Conservation (phyloP, 2,797 vertebrate genomes). For the Antrozous pallidus region DNA sequence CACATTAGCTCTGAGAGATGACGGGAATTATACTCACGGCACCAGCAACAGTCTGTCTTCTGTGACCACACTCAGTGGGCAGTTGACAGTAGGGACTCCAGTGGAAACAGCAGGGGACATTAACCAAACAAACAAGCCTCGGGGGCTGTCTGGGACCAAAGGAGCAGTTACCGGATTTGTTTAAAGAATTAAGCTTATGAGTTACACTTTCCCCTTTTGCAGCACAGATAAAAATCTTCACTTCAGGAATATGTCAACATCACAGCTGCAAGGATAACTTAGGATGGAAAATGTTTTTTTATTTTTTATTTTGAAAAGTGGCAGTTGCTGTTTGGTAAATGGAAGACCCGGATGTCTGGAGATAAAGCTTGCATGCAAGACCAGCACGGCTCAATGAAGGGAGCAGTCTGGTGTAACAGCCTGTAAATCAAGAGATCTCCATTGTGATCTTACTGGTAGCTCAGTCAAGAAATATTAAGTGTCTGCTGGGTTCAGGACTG, state of each 20-base stretch:
- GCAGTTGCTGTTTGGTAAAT: conserved; percentile 43
- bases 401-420: conserved; percentile 2
- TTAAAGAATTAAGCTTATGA: conserved; percentile 67
- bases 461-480: not conserved
- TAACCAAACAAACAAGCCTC: conserved; percentile 38
- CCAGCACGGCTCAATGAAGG: not conserved
- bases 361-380: conserved; percentile 25
- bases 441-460: not conserved
- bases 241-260: conserved; percentile 63
- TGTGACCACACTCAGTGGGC: not conserved
- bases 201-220: conserved; percentile 61
- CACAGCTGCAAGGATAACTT: conserved; percentile 51
- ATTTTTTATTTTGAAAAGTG: conserved; percentile 62
- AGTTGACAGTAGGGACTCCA: not conserved
- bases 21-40: not conserved
- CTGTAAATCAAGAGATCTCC: not conserved
- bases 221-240: conserved; percentile 63
- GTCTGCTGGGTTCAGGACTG: not conserved
- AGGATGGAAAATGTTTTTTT: conserved; percentile 61
- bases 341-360: not conserved
- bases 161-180: conserved; percentile 58
- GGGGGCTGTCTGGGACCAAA: conserved; percentile 23
- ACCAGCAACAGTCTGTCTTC: not conserved
- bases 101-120: not conserved
- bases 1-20: not conserved